A percentile compares a stretch with the other conserved stretches of the same genome.
These are phyloP conservation scores for Psittacula cyanocephala DNA, from an alignment of 2,113 vertebrate genomes.

Conservation along the genomic window DNA sequence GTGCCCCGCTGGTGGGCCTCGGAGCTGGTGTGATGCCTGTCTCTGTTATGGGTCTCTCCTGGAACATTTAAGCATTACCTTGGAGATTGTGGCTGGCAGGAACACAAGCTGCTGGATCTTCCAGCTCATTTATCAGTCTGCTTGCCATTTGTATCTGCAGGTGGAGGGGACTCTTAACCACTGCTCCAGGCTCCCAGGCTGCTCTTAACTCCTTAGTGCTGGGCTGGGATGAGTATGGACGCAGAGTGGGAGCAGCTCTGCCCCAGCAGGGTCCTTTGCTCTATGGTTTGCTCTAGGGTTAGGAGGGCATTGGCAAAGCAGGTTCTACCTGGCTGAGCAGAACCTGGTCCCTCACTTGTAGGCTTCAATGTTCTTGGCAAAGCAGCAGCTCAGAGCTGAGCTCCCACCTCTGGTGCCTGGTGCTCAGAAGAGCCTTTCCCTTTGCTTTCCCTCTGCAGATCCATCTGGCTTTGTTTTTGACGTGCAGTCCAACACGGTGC, in stretches of 20 bases:
- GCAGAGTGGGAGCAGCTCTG: not conserved
- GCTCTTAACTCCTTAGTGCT: not conserved
- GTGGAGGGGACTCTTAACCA: not conserved
- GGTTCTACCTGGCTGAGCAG: not conserved
- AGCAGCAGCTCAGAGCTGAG: not conserved
- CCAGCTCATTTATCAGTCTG: not conserved
- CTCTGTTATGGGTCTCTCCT: not conserved
- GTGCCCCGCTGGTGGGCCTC: not conserved
- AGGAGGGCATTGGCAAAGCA: not conserved
- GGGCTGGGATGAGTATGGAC: not conserved
- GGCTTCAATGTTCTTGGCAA: not conserved
- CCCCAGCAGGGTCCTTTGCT: not conserved
- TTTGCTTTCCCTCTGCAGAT: slow-evolving; percentile 73
- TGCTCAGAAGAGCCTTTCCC: not conserved
- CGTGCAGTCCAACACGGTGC: slow-evolving; percentile 91
- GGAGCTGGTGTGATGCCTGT: not conserved
- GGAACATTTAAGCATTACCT: not conserved
- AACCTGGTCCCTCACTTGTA: not conserved
- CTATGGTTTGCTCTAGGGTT: not conserved
- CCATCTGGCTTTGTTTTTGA: slow-evolving; percentile 92
- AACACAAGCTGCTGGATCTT: not conserved
- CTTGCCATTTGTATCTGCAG: not conserved
- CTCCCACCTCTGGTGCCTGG: not conserved
- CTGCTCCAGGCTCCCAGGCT: not conserved
- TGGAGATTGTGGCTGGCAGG: not conserved